Evolutionary conservation across 2,113 vertebrate genomes (phyloP).

Genomic region (Meles meles): DNA sequence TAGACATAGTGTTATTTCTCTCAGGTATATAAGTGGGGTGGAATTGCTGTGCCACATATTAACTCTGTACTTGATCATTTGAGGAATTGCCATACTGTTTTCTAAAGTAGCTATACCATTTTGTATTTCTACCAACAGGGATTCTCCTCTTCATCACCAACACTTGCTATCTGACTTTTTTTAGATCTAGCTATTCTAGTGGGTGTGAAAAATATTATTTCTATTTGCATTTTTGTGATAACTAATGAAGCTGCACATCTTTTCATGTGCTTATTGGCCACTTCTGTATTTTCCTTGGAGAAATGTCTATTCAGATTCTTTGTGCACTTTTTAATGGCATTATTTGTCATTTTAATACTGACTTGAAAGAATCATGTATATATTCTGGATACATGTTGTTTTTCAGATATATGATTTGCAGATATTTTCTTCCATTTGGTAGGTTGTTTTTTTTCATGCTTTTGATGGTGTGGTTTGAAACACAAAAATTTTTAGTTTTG

Average conservation of each 20-base stretch:
- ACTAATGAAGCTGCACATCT: neutral
- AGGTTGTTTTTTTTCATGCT: neutral
- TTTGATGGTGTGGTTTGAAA: neutral
- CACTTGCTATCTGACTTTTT: neutral
- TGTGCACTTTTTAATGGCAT: neutral
- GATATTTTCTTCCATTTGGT: neutral
- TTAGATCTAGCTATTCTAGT: neutral
- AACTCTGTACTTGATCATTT: neutral
- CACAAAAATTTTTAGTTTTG: neutral
- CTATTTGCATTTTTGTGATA: neutral
- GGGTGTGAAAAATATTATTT: neutral
- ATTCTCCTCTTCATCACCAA: too few species aligned
- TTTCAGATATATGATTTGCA: neutral
- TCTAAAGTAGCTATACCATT: neutral
- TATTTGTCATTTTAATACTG: neutral
- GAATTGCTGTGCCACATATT: neutral
- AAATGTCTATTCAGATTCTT: neutral
- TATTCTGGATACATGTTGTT: neutral
- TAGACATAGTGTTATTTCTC: neutral
- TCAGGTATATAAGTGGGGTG: neutral
- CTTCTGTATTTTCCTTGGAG: neutral
- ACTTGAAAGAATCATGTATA: neutral
- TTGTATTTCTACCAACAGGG: neutral
- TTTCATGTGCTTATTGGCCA: neutral
- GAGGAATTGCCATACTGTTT: neutral